These are phyloP conservation scores for Ianthella basta DNA, from an alignment of 37 sponge, comb jelly and placozoan genomes.

Conservation along the genomic window DNA sequence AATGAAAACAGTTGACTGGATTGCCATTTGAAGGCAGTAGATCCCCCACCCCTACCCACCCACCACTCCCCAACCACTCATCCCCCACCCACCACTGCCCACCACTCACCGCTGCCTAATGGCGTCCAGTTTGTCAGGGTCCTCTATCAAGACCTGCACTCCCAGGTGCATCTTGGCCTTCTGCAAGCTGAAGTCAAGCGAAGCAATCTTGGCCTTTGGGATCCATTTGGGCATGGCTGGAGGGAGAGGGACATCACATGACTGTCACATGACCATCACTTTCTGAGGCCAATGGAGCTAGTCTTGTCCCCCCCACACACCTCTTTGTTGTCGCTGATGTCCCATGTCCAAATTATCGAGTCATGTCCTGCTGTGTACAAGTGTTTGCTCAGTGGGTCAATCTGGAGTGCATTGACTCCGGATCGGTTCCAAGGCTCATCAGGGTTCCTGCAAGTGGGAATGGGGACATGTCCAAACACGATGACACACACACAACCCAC, in stretches of 20 bases:
- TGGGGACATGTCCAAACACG: no score
- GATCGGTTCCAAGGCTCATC: conserved; percentile 74
- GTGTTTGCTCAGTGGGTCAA: conserved; percentile 40
- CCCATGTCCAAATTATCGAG: conserved; percentile 82
- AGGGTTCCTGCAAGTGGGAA: not conserved
- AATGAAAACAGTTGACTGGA: not conserved
- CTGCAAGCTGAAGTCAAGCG: conserved; percentile 94
- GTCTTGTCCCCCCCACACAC: no score
- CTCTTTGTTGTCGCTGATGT: not conserved
- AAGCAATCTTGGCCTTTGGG: conserved; percentile 92
- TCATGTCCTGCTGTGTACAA: conserved; percentile 93
- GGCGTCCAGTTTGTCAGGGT: conserved; percentile 95
- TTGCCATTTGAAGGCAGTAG: no score
- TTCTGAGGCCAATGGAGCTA: no score
- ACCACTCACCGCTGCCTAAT: conserved; percentile 79
- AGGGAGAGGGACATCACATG: not conserved
- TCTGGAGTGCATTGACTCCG: conserved; percentile 80
- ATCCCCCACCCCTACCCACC: no score
- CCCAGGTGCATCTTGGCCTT: conserved; percentile 97
- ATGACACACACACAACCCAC: no score
- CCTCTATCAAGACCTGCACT: conserved; percentile 86
- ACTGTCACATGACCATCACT: no score
- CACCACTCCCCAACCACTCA: not conserved
- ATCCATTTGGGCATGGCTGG: conserved; percentile 86
- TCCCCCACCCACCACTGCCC: not conserved